These are phyloP conservation scores for Tetragonisca angustula DNA, from an alignment of 2,888 invertebrate genomes.

Conservation along the genomic window DNA sequence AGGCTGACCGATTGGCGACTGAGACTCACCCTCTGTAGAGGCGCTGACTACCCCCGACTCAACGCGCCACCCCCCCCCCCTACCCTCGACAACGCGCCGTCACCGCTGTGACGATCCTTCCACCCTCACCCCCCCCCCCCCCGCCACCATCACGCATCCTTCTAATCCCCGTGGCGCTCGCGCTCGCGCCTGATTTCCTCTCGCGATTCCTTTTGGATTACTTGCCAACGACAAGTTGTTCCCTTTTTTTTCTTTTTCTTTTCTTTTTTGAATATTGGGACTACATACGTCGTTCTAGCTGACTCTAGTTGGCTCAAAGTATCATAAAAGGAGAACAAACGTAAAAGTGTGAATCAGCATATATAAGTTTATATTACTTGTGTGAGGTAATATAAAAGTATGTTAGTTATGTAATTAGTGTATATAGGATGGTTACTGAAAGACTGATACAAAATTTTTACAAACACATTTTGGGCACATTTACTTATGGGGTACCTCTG, in stretches of 20 bases:
- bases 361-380: too few relatives aligned
- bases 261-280: neutral
- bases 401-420: too few relatives aligned
- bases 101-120: neutral
- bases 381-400: too few relatives aligned
- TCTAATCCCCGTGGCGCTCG: neutral
- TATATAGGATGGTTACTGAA: too few relatives aligned
- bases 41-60: constrained; percentile 73
- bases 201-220: constrained; percentile 20
- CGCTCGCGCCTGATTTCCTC: constrained; percentile 26
- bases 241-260: neutral
- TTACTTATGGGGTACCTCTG: too few relatives aligned
- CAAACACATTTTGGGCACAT: too few relatives aligned
- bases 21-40: constrained; percentile 74
- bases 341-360: too few relatives aligned
- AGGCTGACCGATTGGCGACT: constrained; percentile 78
- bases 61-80: constrained; percentile 9
- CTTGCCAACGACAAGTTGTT: too few relatives aligned
- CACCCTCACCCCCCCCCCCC: neutral
- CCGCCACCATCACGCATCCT: neutral
- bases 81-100: neutral
- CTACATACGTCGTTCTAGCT: neutral
- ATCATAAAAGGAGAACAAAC: too few relatives aligned
- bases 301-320: neutral
- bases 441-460: too few relatives aligned